Evolutionary conservation across 2,113 vertebrate species (phyloP).

Genomic region (Siniperca chuatsi): DNA sequence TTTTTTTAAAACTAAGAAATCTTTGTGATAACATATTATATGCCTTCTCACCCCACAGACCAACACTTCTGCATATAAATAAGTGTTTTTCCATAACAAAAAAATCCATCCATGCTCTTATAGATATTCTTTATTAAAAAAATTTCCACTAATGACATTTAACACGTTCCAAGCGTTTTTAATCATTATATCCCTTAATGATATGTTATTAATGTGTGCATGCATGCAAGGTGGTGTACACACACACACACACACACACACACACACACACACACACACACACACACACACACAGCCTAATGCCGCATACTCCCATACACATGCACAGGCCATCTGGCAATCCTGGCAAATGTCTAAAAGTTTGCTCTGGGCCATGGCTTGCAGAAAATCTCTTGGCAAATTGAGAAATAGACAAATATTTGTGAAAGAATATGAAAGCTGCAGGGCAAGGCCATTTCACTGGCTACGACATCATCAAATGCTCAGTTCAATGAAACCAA

Average conservation of each 20-base stretch:
- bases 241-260: slow-evolving; percentile 7
- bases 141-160: slow-evolving; percentile 13
- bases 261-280: slow-evolving; percentile 3
- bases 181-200: slow-evolving; percentile 16
- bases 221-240: background rate
- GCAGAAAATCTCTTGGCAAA: slow-evolving; percentile 45
- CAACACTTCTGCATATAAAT: background rate
- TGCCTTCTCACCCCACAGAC: background rate
- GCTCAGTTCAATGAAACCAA: slow-evolving; percentile 16
- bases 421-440: slow-evolving; percentile 44
- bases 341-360: slow-evolving; percentile 55
- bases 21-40: background rate
- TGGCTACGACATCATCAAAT: slow-evolving; percentile 10
- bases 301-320: slow-evolving; percentile 5
- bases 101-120: background rate
- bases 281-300: slow-evolving; percentile 1
- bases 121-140: background rate
- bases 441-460: background rate
- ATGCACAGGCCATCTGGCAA: slow-evolving; percentile 63
- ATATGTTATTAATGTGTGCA: background rate
- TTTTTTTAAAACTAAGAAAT: background rate
- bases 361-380: slow-evolving; percentile 29
- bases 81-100: background rate
- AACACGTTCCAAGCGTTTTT: background rate
- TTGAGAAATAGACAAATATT: slow-evolving; percentile 50